These are phyloP conservation scores for Tychaedon coryphoeus DNA, from an alignment of 2,113 vertebrate genomes.

Conservation along the genomic window DNA sequence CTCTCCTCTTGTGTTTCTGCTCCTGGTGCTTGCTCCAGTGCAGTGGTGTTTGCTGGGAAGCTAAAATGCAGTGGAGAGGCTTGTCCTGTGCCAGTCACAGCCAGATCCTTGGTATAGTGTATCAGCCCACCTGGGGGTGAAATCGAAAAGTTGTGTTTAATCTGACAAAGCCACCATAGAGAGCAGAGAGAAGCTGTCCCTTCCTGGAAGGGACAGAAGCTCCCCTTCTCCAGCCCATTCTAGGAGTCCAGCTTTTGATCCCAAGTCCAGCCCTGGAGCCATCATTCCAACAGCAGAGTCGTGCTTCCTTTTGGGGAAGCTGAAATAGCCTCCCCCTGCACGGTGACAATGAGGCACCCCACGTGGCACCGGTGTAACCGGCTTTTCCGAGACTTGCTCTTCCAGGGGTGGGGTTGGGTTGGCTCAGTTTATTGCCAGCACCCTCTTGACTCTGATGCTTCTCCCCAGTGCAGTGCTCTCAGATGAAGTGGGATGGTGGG, in stretches of 20 bases:
- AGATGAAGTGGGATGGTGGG: neutral
- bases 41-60: neutral
- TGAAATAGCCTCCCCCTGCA: neutral
- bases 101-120: rapidly evolving
- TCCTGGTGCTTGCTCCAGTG: neutral
- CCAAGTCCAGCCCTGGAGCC: neutral
- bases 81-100: neutral
- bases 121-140: neutral
- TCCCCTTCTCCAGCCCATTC: neutral
- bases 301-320: neutral
- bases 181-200: neutral
- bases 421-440: neutral
- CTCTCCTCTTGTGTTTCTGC: neutral
- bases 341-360: neutral
- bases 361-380: neutral
- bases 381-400: constrained; percentile 23
- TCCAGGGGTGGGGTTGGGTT: constrained; percentile 9
- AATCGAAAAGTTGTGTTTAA: neutral
- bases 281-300: neutral
- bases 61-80: neutral
- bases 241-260: neutral
- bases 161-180: neutral
- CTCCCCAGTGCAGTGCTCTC: neutral
- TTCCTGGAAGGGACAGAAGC: neutral
- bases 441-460: neutral